These are phyloP conservation scores for Trypoxylus dichotomus DNA, from an alignment of 1,140 invertebrate species.

Conservation along the genomic window DNA sequence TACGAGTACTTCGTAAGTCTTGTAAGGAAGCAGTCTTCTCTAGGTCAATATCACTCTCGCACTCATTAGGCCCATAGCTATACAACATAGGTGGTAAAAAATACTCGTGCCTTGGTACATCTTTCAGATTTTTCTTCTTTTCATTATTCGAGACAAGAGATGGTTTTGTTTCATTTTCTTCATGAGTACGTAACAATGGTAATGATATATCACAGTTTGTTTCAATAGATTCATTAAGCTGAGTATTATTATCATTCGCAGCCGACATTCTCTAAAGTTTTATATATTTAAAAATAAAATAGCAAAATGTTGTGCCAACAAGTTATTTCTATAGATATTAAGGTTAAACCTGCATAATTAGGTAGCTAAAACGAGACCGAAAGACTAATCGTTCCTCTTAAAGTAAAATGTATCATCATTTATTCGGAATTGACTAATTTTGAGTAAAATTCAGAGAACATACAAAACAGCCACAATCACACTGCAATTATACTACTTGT, in stretches of 20 bases:
- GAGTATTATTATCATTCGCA: neutral
- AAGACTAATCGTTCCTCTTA: neutral
- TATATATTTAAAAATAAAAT: slow-evolving; percentile 4
- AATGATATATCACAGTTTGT: slow-evolving; percentile 22
- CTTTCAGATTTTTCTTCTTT: neutral
- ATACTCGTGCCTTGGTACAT: neutral
- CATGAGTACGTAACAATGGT: neutral
- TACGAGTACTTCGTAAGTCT: neutral
- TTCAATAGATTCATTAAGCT: slow-evolving; percentile 2
- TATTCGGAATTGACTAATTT: neutral
- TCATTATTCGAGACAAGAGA: neutral
- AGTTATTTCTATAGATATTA: neutral
- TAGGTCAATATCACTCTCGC: neutral
- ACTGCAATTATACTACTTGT: neutral
- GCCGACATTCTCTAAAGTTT: neutral
- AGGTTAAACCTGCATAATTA: neutral
- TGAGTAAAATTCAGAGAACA: neutral
- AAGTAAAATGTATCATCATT: neutral
- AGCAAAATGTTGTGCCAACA: neutral
- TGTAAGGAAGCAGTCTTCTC: neutral
- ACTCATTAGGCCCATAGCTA: neutral
- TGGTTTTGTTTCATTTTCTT: neutral
- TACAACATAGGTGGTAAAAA: slow-evolving; percentile 4
- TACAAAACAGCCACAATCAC: neutral
- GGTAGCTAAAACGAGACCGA: neutral